These are phyloP conservation scores for Crotalus helleri DNA, from an alignment of 2,113 vertebrate genomes.

Conservation along the genomic window DNA sequence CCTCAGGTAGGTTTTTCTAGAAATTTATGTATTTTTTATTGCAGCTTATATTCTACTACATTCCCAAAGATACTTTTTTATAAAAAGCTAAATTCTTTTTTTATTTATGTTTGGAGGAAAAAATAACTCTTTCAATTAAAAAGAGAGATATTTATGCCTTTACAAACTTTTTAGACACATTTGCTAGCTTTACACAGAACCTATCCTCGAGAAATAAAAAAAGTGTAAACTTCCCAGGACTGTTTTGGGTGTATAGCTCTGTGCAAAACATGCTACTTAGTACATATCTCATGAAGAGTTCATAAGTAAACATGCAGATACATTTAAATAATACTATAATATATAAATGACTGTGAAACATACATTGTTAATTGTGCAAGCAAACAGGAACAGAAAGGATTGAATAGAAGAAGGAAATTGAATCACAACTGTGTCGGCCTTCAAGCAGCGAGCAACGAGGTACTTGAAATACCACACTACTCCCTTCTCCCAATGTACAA, in stretches of 20 bases:
- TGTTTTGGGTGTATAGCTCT: neutral
- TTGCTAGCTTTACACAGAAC: neutral
- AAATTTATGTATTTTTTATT: neutral
- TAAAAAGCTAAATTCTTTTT: neutral
- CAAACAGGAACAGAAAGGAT: neutral
- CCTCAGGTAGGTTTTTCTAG: neutral
- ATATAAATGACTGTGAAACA: neutral
- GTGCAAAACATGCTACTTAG: neutral
- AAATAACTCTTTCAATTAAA: neutral
- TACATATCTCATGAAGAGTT: neutral
- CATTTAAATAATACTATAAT: neutral
- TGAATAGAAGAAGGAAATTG: neutral
- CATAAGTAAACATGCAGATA: neutral
- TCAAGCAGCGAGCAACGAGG: neutral
- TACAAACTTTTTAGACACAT: neutral
- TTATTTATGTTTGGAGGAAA: neutral
- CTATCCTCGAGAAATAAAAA: neutral
- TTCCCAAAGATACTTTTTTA: neutral
- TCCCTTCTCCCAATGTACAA: neutral
- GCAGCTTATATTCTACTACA: neutral
- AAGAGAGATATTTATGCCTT: neutral
- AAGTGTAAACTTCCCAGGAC: neutral
- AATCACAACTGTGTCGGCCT: neutral
- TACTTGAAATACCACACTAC: neutral
- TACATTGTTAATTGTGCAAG: neutral